These are phyloP conservation scores for Aethes cnicana DNA, from an alignment of 2,888 invertebrate species.

Conservation along the genomic window DNA sequence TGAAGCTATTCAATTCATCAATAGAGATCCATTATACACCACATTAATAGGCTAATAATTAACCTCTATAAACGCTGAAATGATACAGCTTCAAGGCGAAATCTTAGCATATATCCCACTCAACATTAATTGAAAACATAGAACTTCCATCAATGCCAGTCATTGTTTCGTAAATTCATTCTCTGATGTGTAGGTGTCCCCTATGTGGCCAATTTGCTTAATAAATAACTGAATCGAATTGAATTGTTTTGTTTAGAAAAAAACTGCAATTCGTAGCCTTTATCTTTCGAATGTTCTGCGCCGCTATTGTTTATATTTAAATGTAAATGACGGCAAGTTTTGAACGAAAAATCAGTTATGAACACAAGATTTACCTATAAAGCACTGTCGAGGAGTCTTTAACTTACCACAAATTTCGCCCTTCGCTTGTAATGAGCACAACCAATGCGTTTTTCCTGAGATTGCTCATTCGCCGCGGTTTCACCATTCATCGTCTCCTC, in stretches of 20 bases:
- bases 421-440: slow-evolving; percentile 93
- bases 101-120: too few species aligned
- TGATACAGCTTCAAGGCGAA: too few species aligned
- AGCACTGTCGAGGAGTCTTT: not conserved
- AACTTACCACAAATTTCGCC: slow-evolving; percentile 92
- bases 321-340: slow-evolving; percentile 40
- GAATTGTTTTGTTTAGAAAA: slow-evolving; percentile 62
- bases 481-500: slow-evolving; percentile 51
- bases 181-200: too few species aligned
- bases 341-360: slow-evolving; percentile 35
- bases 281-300: slow-evolving; percentile 45
- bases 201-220: too few species aligned
- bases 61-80: too few species aligned
- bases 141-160: too few species aligned
- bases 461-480: slow-evolving; percentile 44
- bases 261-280: slow-evolving; percentile 46
- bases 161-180: too few species aligned
- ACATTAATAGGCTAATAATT: too few species aligned
- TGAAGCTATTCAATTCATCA: too few species aligned
- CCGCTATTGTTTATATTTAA: slow-evolving; percentile 60
- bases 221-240: too few species aligned
- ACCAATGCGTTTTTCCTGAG: slow-evolving; percentile 82
- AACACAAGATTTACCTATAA: not conserved
- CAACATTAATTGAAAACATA: too few species aligned
- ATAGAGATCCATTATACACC: too few species aligned